Percentiles rank a stretch among this genome's conserved stretches.
phyloP scores from a whole-genome alignment of 2,888 invertebrate genomes.

The Ophioninae sp. region DNA sequence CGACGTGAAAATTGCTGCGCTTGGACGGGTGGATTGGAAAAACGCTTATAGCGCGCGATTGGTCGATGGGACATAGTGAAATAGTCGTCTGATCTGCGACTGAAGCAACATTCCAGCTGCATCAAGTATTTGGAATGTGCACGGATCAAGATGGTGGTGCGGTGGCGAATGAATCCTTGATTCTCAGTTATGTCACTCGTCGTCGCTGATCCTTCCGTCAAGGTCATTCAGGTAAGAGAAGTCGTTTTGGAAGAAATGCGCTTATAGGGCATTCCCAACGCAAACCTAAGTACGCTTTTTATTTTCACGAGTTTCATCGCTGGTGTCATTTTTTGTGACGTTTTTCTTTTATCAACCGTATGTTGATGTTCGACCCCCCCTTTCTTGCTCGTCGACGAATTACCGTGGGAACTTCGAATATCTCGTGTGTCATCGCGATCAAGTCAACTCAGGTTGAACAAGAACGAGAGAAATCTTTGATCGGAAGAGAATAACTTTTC shows the following conservation, averaged over 20 bases:
- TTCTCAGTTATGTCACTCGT: conserved; percentile 72
- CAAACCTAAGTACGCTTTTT: no score
- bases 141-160: conserved; percentile 76
- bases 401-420: background rate
- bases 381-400: background rate
- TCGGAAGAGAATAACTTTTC: background rate
- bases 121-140: conserved; percentile 67
- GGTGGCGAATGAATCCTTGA: conserved; percentile 71
- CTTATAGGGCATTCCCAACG: no score
- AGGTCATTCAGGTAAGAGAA: conserved; percentile 64
- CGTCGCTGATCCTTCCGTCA: conserved; percentile 69
- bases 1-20: background rate
- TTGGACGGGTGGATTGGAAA: background rate
- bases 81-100: conserved; percentile 52
- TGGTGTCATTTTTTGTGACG: background rate
- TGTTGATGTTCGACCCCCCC: background rate
- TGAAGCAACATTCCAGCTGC: conserved; percentile 66
- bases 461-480: background rate
- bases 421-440: background rate
- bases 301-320: background rate
- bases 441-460: background rate
- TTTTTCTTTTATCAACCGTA: background rate
- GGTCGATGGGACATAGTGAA: conserved; percentile 49
- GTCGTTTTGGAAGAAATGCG: background rate
- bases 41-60: conserved; percentile 7